A percentile compares a stretch with the other conserved stretches of the same genome.
Conservation (phyloP, 2,888 invertebrate genomes). For the Nomada lathburiana region DNA sequence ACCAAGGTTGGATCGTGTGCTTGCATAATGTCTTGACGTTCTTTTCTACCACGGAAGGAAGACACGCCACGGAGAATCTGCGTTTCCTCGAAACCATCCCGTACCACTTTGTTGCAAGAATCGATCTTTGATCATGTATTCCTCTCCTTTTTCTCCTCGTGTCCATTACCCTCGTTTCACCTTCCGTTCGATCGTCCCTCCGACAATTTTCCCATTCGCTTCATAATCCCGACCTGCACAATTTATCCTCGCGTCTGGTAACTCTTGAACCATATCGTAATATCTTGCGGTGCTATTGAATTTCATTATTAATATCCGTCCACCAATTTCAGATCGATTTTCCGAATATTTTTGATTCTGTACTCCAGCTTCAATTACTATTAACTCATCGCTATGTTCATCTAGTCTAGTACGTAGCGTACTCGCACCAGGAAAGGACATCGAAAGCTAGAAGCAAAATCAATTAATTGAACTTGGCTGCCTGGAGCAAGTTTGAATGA, state of each 20-base stretch:
- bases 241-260: neutral
- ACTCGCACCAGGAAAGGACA: slow-evolving; percentile 2
- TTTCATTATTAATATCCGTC: no score
- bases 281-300: no score
- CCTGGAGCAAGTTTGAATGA: no score
- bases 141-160: neutral
- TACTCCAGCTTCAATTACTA: neutral
- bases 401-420: neutral
- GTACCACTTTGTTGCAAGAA: neutral
- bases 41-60: neutral
- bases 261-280: neutral
- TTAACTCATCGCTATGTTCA: neutral
- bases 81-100: neutral
- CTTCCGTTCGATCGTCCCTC: neutral
- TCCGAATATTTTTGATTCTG: no score
- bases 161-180: slow-evolving; percentile 4
- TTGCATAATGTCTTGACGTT: slow-evolving; percentile 60
- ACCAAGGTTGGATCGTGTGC: slow-evolving; percentile 61
- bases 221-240: slow-evolving; percentile 4
- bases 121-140: neutral
- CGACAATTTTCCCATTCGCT: neutral
- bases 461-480: no score
- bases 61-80: neutral
- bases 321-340: no score
- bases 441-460: neutral